Conservation (phyloP, 1,140 invertebrate genomes). For the Conus betulinus region DNA sequence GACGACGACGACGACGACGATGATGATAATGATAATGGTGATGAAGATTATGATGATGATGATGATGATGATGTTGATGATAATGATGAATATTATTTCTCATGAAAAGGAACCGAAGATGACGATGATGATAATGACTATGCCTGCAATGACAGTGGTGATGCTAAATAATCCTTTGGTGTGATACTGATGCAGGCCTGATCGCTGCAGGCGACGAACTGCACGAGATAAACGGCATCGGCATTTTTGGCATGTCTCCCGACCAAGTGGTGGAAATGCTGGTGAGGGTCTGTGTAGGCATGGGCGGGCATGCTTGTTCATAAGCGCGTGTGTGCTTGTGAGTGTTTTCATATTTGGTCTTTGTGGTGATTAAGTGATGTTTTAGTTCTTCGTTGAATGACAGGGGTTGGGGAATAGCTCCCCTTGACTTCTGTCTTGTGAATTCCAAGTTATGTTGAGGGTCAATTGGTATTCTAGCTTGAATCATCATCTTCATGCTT, state of each 20-base stretch:
- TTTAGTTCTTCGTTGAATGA: too few relatives aligned
- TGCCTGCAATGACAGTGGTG: not conserved
- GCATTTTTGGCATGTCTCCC: slow-evolving; percentile 94
- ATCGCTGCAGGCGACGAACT: slow-evolving; percentile 97
- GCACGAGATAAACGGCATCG: slow-evolving; percentile 95
- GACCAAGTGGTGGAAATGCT: slow-evolving; percentile 92
- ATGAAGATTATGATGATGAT: too few relatives aligned
- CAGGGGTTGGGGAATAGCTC: too few relatives aligned
- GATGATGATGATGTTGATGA: too few relatives aligned
- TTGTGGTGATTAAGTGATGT: too few relatives aligned
- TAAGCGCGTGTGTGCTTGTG: not conserved
- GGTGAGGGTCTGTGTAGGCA: slow-evolving; percentile 77
- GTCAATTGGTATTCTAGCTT: too few relatives aligned
- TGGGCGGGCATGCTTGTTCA: not conserved
- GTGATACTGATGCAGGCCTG: slow-evolving; percentile 76
- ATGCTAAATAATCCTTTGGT: not conserved
- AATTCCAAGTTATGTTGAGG: too few relatives aligned
- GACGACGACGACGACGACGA: not conserved
- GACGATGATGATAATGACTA: not conserved
- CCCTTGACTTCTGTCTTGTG: too few relatives aligned
- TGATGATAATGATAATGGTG: not conserved
- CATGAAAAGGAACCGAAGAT: not conserved
- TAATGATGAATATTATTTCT: not conserved
- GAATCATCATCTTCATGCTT: too few relatives aligned
- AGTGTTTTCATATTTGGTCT: not conserved